Conservation (phyloP, 1,140 invertebrate species). For the Drosophila ananassae region DNA sequence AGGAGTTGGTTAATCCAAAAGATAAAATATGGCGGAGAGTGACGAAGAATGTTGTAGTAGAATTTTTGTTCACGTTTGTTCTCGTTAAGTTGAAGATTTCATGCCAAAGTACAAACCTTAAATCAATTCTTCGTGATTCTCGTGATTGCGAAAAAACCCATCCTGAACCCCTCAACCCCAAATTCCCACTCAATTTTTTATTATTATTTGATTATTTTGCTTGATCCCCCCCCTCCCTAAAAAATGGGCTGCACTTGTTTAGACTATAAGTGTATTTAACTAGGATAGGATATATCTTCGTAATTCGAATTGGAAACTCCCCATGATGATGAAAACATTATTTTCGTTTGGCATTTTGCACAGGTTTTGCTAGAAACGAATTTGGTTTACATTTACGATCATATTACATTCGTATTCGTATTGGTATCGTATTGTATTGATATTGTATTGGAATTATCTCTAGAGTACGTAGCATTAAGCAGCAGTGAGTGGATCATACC, state of each 20-base stretch:
- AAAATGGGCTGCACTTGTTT: constrained; percentile 55
- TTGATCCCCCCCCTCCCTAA: constrained; percentile 27
- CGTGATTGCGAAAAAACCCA: constrained; percentile 52
- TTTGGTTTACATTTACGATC: constrained; percentile 51
- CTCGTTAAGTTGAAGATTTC: constrained; percentile 79
- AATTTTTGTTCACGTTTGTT: constrained; percentile 82
- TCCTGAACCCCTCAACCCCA: neutral
- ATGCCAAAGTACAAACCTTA: constrained; percentile 79
- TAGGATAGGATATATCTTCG: constrained; percentile 24
- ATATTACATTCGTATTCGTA: constrained; percentile 38
- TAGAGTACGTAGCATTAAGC: constrained; percentile 60
- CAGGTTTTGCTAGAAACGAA: constrained; percentile 79
- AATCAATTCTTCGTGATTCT: constrained; percentile 78
- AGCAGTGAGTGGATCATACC: constrained; percentile 49
- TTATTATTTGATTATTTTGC: constrained; percentile 19
- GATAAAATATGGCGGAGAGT: constrained; percentile 40
- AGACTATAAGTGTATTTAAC: constrained; percentile 38
- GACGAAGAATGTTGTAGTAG: constrained; percentile 69
- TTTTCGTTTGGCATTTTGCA: constrained; percentile 53
- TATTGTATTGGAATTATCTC: constrained; percentile 58
- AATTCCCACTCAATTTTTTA: constrained; percentile 1
- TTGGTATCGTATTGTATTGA: constrained; percentile 55
- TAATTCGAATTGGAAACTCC: constrained; percentile 15
- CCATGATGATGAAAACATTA: constrained; percentile 13
- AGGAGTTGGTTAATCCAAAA: constrained; percentile 34